These are phyloP conservation scores for Bubo scandiacus DNA, from an alignment of 2,113 vertebrate genomes.

Conservation along the genomic window DNA sequence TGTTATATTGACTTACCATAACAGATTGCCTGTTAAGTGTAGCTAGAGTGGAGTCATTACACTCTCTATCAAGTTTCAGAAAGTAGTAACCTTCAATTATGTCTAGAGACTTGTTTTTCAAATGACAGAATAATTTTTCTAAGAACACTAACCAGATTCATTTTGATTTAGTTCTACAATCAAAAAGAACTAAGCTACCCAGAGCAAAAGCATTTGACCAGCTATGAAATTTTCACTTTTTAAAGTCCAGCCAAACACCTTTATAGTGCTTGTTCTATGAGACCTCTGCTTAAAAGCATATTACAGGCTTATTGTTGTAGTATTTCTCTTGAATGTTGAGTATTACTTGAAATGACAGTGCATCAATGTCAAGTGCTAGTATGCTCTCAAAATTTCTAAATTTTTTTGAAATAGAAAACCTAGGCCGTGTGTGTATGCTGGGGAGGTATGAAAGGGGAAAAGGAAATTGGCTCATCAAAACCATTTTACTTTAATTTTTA, in stretches of 20 bases:
- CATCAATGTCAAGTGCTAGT: neutral
- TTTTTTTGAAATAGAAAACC: conserved; percentile 12
- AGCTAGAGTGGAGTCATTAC: conserved; percentile 60
- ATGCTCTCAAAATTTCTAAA: neutral
- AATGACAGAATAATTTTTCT: conserved; percentile 78
- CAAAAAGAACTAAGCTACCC: neutral
- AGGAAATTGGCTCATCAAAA: neutral
- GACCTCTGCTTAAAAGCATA: neutral
- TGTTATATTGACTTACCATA: conserved; percentile 54
- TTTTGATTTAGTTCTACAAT: conserved; percentile 48
- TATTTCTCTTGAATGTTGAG: neutral
- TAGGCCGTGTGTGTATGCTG: neutral
- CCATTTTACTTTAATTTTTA: neutral
- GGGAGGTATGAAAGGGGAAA: neutral
- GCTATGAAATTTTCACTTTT: neutral
- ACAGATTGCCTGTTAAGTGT: conserved; percentile 23
- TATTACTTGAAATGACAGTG: neutral
- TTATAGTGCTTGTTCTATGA: neutral
- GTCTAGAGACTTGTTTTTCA: conserved; percentile 68
- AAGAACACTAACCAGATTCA: conserved; percentile 71
- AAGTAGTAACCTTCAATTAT: conserved; percentile 75
- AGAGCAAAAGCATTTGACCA: conserved; percentile 1
- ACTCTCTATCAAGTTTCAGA: conserved; percentile 71
- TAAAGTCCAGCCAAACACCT: neutral
- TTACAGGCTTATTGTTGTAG: neutral